Base-by-base conservation (phyloP, 2,113 vertebrate species). In the Grantiella picta region DNA sequence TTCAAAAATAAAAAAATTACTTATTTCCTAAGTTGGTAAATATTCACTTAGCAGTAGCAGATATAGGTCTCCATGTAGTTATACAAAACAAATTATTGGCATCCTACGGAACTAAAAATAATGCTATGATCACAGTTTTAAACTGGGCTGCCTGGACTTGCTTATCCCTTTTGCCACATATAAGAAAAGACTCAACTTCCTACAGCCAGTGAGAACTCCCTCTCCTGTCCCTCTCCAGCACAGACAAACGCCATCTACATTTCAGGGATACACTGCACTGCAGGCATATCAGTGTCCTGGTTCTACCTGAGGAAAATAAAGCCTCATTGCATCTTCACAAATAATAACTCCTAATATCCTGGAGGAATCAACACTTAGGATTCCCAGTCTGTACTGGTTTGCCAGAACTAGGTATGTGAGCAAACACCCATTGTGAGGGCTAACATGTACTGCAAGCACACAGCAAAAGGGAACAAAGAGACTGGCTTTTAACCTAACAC, bases 271-370 rank as follows among this genome's bases (percentile, higher is more conserved):
- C 33, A 5, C 10, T 8, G 35, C 44, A 71, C 45, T 56, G 40
- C 44, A 65, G 49, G 31, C 19, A 52, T 14, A 76, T 4, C 45
- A 25, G 35, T 4, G 23, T 18, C 54, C 71, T 69, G 27, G 1
- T 12, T 38, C 24, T 2, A 20, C 9, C 8, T 3, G 5, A 52
- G 40, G 4, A 9, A 82, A 61, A 16, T 1, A n/a, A n/a, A 11
- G 24, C 36, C 66, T 52, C 15, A 11, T 0, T 35, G 23, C 29
- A 72, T 14, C n/a, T 59, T 42, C 50, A 72, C 25, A 72, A 44
- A 31, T 4, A 44, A 53, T 25, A 54, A 36, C 20, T 47, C n/a
- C 44, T 11, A 12, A 27, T 3, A 49, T 1, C 23, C 2, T 10
- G 28, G 17, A 70, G 56, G 54, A 71, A 84, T 7, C 24, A 44